Evolutionary conservation across 2,888 invertebrate species (phyloP).

Genomic region (Eristalis pertinax): DNA sequence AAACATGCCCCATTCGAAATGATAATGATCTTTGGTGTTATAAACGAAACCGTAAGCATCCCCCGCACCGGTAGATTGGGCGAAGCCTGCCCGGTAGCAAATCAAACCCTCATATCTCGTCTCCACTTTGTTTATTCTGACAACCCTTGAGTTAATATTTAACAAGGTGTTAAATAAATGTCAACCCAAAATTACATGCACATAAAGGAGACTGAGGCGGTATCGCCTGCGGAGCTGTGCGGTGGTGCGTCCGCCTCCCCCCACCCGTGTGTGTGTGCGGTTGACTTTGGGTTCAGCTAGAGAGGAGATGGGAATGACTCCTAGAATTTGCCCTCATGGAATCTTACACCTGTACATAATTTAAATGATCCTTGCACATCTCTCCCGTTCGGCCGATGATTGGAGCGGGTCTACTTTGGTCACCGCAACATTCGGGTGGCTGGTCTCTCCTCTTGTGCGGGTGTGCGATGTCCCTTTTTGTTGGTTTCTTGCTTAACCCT

Average conservation of each 20-base stretch:
- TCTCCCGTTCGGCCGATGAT: conserved; percentile 1
- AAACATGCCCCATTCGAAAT: conserved; percentile 39
- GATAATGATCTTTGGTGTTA: conserved; percentile 69
- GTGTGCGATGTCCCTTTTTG: conserved; percentile 16
- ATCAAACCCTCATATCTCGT: conserved; percentile 53
- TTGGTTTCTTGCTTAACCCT: conserved; percentile 51
- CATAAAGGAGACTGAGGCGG: not conserved
- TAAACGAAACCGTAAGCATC: conserved; percentile 56
- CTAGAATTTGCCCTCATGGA: conserved; percentile 67
- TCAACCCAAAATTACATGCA: conserved; percentile 67
- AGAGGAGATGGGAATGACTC: conserved; percentile 17
- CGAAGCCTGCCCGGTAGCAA: conserved; percentile 22
- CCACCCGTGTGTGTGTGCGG: conserved; percentile 63
- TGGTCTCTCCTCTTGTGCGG: conserved; percentile 10
- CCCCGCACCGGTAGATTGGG: not conserved
- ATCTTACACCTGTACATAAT: conserved; percentile 67
- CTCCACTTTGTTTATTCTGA: conserved; percentile 61
- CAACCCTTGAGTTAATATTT: conserved; percentile 69
- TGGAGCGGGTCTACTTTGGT: conserved; percentile 11
- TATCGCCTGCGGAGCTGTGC: not conserved
- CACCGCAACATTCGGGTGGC: conserved; percentile 54
- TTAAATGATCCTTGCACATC: conserved; percentile 63
- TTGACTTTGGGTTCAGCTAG: conserved; percentile 62
- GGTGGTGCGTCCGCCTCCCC: not conserved
- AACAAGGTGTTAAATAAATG: conserved; percentile 72